These are phyloP conservation scores for Aplocera efformata DNA, from an alignment of 2,888 invertebrate species.

Conservation along the genomic window DNA sequence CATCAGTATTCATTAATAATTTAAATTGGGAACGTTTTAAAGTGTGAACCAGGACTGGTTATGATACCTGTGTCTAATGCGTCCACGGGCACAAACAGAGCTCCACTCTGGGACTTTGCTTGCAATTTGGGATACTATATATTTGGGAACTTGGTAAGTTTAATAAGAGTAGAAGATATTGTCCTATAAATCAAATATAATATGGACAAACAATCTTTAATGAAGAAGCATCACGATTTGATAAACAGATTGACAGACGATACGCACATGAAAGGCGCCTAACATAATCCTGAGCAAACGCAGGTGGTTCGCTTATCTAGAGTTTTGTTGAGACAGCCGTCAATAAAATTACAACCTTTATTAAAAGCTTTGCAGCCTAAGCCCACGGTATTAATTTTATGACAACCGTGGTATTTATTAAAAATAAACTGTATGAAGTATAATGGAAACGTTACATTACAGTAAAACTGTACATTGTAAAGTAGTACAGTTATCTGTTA, in stretches of 20 bases:
- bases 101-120: no score
- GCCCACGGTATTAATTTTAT: slow-evolving; percentile 27
- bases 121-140: no score
- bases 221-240: no score
- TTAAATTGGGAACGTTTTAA: no score
- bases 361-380: slow-evolving; percentile 32
- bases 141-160: no score
- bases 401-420: slow-evolving; percentile 33
- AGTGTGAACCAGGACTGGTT: no score
- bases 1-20: no score
- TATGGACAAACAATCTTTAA: neutral
- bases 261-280: slow-evolving; percentile 36
- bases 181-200: neutral
- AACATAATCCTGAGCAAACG: slow-evolving; percentile 33
- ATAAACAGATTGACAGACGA: slow-evolving; percentile 1
- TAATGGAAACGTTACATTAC: slow-evolving; percentile 44
- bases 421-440: slow-evolving; percentile 38
- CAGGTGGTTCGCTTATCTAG: slow-evolving; percentile 33
- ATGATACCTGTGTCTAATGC: no score
- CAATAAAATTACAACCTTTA: slow-evolving; percentile 25
- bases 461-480: neutral
- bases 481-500: no score
- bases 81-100: no score
- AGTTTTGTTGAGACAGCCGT: slow-evolving; percentile 21
- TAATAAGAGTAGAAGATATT: no score